Percentiles rank a stretch among this genome's conserved stretches.
Evolutionary conservation across 2,888 invertebrate species (phyloP).

Genomic region (Hofmannophila pseudospretella): DNA sequence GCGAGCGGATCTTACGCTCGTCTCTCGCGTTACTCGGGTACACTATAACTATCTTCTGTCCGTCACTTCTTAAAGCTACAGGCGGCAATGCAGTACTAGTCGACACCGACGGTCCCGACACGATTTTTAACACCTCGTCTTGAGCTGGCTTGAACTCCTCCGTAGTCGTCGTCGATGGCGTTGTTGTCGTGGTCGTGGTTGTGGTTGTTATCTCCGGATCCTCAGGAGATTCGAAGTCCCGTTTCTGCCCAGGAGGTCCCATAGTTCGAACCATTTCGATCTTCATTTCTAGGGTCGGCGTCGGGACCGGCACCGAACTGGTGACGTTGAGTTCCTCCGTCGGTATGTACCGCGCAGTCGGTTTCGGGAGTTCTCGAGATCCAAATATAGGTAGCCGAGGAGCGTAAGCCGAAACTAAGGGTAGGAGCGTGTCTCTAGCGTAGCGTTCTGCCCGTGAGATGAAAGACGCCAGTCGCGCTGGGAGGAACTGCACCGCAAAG

Average conservation of each 20-base stretch:
- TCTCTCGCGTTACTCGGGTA: conserved; percentile 72
- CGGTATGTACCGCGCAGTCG: conserved; percentile 81
- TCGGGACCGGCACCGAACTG: conserved; percentile 57
- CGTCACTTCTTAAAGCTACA: conserved; percentile 56
- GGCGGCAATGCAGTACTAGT: conserved; percentile 67
- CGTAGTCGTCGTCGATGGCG: conserved; percentile 37
- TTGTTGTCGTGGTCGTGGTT: conserved; percentile 40
- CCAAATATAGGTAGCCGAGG: conserved; percentile 83
- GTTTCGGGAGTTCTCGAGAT: conserved; percentile 58
- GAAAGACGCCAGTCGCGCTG: conserved; percentile 86
- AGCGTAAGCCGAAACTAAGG: conserved; percentile 87
- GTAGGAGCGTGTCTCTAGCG: conserved; percentile 86
- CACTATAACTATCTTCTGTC: conserved; percentile 69
- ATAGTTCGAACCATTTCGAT: conserved; percentile 61
- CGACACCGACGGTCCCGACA: conserved; percentile 48
- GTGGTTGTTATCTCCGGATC: conserved; percentile 55
- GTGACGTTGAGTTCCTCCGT: conserved; percentile 61
- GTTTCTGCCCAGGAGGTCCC: conserved; percentile 63
- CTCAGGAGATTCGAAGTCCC: conserved; percentile 58
- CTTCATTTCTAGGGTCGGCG: conserved; percentile 70
- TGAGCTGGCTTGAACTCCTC: conserved; percentile 49
- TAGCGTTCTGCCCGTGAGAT: conserved; percentile 89
- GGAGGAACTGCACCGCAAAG: conserved; percentile 87
- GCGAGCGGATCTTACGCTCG: conserved; percentile 68
- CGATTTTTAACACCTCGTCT: conserved; percentile 57